Evolutionary conservation across 2,113 vertebrate species (phyloP).

Genomic region (Dolichallabes microphthalmus): DNA sequence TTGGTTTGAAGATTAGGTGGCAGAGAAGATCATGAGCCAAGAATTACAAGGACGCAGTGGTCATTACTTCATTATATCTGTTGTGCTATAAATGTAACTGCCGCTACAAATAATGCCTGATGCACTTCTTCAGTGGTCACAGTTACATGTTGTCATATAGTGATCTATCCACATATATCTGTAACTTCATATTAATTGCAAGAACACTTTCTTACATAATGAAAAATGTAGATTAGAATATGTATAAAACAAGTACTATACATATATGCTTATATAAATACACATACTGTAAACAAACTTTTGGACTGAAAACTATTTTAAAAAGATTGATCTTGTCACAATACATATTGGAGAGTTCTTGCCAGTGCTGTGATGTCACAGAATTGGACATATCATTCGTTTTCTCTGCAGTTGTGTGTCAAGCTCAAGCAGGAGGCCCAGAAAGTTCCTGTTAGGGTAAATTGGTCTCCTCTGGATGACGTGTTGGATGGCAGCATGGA

Average conservation of each 20-base stretch:
- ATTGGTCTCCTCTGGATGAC: conserved; percentile 69
- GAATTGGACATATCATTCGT: conserved; percentile 70
- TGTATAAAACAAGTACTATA: neutral
- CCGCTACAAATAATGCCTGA: neutral
- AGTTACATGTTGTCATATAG: neutral
- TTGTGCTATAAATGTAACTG: neutral
- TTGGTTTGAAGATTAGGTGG: neutral
- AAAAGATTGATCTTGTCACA: conserved; percentile 6
- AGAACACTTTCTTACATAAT: neutral
- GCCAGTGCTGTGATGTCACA: conserved; percentile 58
- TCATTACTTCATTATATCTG: neutral
- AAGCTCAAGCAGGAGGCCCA: conserved; percentile 79
- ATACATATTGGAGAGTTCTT: neutral
- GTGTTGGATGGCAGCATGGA: conserved; percentile 69
- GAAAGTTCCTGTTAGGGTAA: conserved; percentile 85
- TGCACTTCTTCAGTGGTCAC: neutral
- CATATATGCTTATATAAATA: neutral
- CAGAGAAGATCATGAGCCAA: neutral
- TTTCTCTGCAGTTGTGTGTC: conserved; percentile 69
- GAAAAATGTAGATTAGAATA: neutral
- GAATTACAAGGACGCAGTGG: neutral
- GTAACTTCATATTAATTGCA: neutral
- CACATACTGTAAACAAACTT: neutral
- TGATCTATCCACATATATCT: neutral
- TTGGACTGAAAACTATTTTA: neutral